Conservation (phyloP, 1,140 invertebrate species). For the Drosophila lowei region DNA sequence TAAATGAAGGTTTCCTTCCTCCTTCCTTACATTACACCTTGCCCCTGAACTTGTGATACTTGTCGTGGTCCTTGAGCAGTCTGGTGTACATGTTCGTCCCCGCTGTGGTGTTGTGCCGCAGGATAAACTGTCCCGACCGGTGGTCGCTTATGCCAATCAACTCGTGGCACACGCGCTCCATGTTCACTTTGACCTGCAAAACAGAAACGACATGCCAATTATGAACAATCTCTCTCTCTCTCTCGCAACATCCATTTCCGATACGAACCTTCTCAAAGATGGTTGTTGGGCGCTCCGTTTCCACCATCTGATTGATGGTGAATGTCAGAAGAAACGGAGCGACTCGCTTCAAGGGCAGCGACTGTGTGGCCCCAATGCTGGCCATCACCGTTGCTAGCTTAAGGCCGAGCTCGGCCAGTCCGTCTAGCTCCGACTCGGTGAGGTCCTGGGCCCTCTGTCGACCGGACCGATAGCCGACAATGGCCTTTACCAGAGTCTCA, state of each 20-base stretch:
- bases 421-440: conserved; percentile 61
- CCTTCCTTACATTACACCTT: conserved; percentile 67
- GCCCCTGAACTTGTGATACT: conserved; percentile 80
- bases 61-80: conserved; percentile 74
- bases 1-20: background rate
- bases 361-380: conserved; percentile 51
- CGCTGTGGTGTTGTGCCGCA: conserved; percentile 76
- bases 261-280: conserved; percentile 67
- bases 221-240: too few relatives aligned
- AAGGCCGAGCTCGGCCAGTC: conserved; percentile 64
- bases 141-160: conserved; percentile 78
- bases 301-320: conserved; percentile 75
- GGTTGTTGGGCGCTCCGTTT: conserved; percentile 71
- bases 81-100: conserved; percentile 71
- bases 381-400: conserved; percentile 73
- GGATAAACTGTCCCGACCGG: conserved; percentile 75
- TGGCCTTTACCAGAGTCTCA: conserved; percentile 71
- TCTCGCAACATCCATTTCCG: background rate
- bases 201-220: background rate
- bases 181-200: conserved; percentile 71
- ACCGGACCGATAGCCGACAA: conserved; percentile 74
- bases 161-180: conserved; percentile 76
- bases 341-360: conserved; percentile 73
- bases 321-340: conserved; percentile 78
- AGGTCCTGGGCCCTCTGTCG: conserved; percentile 64